Conservation (phyloP, 2,113 vertebrate species). For the Salvelinus fontinalis region DNA sequence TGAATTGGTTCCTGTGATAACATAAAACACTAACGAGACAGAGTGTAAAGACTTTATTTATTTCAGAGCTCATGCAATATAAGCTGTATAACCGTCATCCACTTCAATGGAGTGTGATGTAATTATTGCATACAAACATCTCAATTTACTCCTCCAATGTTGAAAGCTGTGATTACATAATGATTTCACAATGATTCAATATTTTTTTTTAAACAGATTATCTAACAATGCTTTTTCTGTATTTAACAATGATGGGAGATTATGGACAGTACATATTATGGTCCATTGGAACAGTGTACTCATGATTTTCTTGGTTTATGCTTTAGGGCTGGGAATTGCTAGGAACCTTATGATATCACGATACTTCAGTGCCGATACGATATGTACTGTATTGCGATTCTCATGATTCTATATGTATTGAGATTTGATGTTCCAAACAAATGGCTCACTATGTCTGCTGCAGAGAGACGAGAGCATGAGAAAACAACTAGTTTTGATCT, state of each 20-base stretch:
- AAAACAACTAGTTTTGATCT: too few relatives aligned
- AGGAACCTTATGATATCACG: too few relatives aligned
- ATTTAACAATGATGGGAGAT: constrained; percentile 25
- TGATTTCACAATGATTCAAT: constrained; percentile 33
- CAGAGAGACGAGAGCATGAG: too few relatives aligned
- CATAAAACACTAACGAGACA: not conserved
- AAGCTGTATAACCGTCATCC: constrained; percentile 38
- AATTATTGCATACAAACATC: constrained; percentile 34
- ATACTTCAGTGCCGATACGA: too few relatives aligned
- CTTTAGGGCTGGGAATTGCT: too few relatives aligned
- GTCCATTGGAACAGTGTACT: constrained; percentile 21
- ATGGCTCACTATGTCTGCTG: too few relatives aligned
- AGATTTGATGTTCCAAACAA: too few relatives aligned
- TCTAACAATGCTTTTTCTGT: constrained; percentile 23
- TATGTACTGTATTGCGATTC: too few relatives aligned
- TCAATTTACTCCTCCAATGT: constrained; percentile 34
- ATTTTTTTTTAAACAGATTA: not conserved
- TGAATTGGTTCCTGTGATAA: not conserved
- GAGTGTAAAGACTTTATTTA: constrained; percentile 14
- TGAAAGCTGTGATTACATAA: constrained; percentile 6
- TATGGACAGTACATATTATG: constrained; percentile 10
- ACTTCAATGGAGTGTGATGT: constrained; percentile 53
- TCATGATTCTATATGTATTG: too few relatives aligned
- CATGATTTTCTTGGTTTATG: constrained; percentile 8
- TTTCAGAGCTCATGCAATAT: constrained; percentile 60